These are phyloP conservation scores for Epizoanthus illoricatus DNA, from an alignment of 92 coral and sea anemone genomes.

Conservation along the genomic window DNA sequence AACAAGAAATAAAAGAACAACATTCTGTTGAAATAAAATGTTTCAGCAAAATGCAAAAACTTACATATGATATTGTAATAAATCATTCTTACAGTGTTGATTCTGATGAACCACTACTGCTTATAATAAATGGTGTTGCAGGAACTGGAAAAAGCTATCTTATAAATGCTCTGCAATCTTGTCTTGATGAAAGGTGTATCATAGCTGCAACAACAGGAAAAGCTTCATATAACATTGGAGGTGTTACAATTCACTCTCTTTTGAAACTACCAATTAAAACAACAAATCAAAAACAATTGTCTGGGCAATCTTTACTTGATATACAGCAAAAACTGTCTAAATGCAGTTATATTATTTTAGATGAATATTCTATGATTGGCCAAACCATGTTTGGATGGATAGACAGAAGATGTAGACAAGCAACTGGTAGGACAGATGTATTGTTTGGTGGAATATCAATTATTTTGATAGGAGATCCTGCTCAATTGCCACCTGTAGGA, in stretches of 20 bases:
- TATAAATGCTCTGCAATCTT: background rate
- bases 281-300: slow-evolving; percentile 11
- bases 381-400: slow-evolving; percentile 16
- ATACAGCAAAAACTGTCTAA: background rate
- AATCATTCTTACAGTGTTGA: slow-evolving; percentile 32
- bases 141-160: slow-evolving; percentile 43
- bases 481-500: slow-evolving; percentile 15
- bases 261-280: background rate
- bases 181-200: slow-evolving; percentile 25
- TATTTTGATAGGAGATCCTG: background rate
- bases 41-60: slow-evolving; percentile 44
- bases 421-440: background rate
- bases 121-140: slow-evolving; percentile 45
- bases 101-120: slow-evolving; percentile 25
- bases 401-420: slow-evolving; percentile 7
- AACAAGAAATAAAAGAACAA: background rate
- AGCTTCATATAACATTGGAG: too few relatives aligned
- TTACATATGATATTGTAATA: slow-evolving; percentile 42
- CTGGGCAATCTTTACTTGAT: slow-evolving; percentile 30
- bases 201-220: slow-evolving; percentile 7
- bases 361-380: slow-evolving; percentile 16
- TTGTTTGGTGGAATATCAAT: slow-evolving; percentile 22
- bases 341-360: background rate
- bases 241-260: slow-evolving; percentile 5
- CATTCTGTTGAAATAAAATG: slow-evolving; percentile 5